Evolutionary conservation across 2,888 invertebrate species (phyloP).

Genomic region (Branchipolynoe longqiensis): DNA sequence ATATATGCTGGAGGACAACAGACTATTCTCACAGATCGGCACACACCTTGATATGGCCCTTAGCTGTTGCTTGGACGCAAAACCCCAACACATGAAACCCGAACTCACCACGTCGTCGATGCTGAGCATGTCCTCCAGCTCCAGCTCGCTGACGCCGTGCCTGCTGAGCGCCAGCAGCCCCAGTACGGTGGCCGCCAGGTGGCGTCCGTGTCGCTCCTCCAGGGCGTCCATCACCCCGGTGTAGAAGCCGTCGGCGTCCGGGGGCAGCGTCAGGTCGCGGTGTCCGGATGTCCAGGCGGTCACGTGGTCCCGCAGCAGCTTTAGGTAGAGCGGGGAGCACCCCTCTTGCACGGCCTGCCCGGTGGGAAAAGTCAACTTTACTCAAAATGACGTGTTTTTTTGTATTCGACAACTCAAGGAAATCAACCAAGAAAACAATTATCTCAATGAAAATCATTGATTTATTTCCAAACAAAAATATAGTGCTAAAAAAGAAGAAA

Average conservation of each 20-base stretch:
- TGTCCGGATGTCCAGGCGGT: background rate
- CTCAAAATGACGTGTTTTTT: too few species aligned
- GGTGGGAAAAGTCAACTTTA: too few species aligned
- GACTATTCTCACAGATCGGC: too few species aligned
- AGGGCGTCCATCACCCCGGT: constrained; percentile 10
- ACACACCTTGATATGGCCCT: too few species aligned
- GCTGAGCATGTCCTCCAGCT: constrained; percentile 23
- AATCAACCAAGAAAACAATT: too few species aligned
- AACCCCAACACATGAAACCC: too few species aligned
- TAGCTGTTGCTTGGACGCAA: too few species aligned
- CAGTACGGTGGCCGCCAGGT: constrained; percentile 8
- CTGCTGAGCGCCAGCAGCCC: constrained; percentile 15
- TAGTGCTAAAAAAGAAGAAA: too few species aligned
- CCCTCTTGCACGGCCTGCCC: background rate
- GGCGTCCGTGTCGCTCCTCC: background rate
- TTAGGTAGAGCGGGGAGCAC: constrained; percentile 29
- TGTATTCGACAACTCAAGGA: too few species aligned
- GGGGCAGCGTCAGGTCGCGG: background rate
- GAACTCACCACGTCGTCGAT: background rate
- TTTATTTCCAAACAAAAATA: too few species aligned
- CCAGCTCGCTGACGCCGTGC: constrained; percentile 26
- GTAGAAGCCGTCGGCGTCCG: constrained; percentile 3
- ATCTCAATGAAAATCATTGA: too few species aligned
- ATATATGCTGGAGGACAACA: too few species aligned
- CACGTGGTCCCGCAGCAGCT: constrained; percentile 9